Evolutionary conservation across 2,888 invertebrate genomes (phyloP).

Genomic region (Dendrolimus pini): DNA sequence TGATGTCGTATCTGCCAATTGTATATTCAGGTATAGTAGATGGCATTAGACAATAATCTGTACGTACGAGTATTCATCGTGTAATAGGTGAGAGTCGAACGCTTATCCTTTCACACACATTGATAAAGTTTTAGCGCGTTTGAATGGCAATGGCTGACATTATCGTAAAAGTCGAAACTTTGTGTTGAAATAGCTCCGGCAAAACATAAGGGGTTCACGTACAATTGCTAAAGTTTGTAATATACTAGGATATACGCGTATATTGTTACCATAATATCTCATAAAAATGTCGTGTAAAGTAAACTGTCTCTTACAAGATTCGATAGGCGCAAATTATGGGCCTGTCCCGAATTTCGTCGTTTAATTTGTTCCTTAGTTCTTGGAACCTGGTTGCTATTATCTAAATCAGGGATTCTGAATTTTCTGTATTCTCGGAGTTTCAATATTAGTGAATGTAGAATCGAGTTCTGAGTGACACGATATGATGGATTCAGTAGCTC

Average conservation of each 20-base stretch:
- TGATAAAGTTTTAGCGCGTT: conserved; percentile 74
- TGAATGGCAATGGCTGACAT: conserved; percentile 75
- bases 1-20: too few relatives aligned
- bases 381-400: neutral
- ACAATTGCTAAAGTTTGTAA: conserved; percentile 73
- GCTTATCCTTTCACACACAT: conserved; percentile 71
- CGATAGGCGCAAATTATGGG: conserved; percentile 20
- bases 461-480: too few relatives aligned
- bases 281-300: conserved; percentile 60
- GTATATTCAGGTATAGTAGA: too few relatives aligned
- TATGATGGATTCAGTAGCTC: too few relatives aligned
- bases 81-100: conserved; percentile 31
- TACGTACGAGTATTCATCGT: too few relatives aligned
- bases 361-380: conserved; percentile 5
- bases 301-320: conserved; percentile 41
- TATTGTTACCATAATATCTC: conserved; percentile 61
- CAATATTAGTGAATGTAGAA: too few relatives aligned
- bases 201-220: conserved; percentile 74
- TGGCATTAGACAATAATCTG: too few relatives aligned
- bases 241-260: conserved; percentile 61
- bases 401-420: neutral
- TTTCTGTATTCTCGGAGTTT: neutral
- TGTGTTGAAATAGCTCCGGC: conserved; percentile 65
- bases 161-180: conserved; percentile 75
- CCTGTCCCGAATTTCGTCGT: conserved; percentile 7